phyloP scores from a whole-genome alignment of 37 sponge, comb jelly and placozoan species.

The Diacarnus erythraeanus region DNA sequence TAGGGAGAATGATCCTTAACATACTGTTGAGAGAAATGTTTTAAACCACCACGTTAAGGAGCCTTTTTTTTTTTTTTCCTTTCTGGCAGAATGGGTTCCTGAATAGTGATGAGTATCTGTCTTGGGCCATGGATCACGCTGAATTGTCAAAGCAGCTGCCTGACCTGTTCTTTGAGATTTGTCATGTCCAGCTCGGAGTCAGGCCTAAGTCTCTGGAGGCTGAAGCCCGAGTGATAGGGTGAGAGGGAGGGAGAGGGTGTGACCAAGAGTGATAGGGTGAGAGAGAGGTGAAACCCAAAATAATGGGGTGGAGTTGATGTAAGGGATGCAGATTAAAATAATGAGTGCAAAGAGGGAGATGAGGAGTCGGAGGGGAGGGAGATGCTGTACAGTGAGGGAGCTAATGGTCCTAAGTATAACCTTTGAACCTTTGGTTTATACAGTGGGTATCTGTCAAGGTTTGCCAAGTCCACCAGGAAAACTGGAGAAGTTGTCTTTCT shows the following conservation, averaged over 20 bases:
- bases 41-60: too few species aligned
- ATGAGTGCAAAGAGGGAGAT: neutral
- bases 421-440: neutral
- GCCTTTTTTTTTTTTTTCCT: neutral
- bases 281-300: neutral
- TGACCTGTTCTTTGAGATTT: slow-evolving; percentile 49
- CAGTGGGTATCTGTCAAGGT: slow-evolving; percentile 72
- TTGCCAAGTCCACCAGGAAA: slow-evolving; percentile 10
- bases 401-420: too few species aligned
- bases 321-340: neutral
- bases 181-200: slow-evolving; percentile 73
- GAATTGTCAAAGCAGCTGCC: slow-evolving; percentile 16
- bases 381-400: neutral
- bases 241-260: slow-evolving; percentile 11
- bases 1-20: too few species aligned
- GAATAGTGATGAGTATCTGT: slow-evolving; percentile 32
- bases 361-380: neutral
- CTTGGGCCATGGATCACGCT: slow-evolving; percentile 30
- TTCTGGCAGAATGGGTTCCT: slow-evolving; percentile 33
- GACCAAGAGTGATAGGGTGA: neutral
- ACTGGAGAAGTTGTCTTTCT: slow-evolving; percentile 77
- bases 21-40: too few species aligned
- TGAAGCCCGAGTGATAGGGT: slow-evolving; percentile 72
- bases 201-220: slow-evolving; percentile 32
- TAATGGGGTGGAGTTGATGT: neutral